Base-by-base conservation (phyloP, 2,888 invertebrate species). In the Parnassius smintheus region DNA sequence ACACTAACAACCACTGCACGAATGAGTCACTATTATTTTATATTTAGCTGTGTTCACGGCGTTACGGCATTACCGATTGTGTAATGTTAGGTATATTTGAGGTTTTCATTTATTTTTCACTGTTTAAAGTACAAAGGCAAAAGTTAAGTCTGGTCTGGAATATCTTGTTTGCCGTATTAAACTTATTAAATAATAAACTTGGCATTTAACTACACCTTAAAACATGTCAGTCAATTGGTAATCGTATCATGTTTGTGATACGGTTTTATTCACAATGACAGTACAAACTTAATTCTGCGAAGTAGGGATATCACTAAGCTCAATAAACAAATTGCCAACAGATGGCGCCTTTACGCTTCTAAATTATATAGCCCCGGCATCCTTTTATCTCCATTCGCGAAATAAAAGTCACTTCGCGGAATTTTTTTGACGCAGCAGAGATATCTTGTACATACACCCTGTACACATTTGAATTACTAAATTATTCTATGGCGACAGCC, bases 301-400 rank as follows among this genome's bases (percentile, higher is more conserved):
- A 63, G 59, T 59, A 55, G 46, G 51, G 62, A 62, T 59, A 62
- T 59, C 55, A 59, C 62, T 48, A 55, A 53, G 54, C 51, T 25
- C 63, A 59, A 63, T 63, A 63, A 55, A 63, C 59, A 63, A 63
- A 63, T 63, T 63, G 63, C 54, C 54, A 59, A 56, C 63, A 63
- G 63, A 63, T 63, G 63, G 54, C 54, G 59, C 51, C 44, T 63
- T 63, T 63, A 63, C 63, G 63, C 59, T 56, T 51, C 59, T 51
- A 63, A 63, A 63, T 63, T 63, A 63, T 59, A 62, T 45, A 51
- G 63, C 59, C 8, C 41, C 42, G 59, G 59, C 59, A 50, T 55
- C 51, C 58, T 56, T 63, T 63, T 59, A 63, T 63, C 63, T 63
- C 18, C 46, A 51, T 63, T 63, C 59, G 55, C 55, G 59, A 59